A percentile compares a stretch with the other conserved stretches of the same genome.
Conservation (phyloP, 2,113 vertebrate species). For the Ophiodon elongatus region DNA sequence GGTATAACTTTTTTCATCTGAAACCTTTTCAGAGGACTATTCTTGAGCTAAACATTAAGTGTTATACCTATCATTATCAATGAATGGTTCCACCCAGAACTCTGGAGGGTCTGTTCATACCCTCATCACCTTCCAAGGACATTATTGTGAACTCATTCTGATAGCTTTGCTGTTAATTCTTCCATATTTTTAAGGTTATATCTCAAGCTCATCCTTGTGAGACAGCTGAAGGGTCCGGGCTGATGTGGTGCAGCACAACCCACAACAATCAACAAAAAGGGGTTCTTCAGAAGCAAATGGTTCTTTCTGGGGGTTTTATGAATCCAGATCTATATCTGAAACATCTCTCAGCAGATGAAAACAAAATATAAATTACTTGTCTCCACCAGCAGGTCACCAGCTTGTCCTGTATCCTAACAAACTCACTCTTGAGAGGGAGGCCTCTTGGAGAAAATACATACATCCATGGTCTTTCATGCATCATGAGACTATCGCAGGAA, state of each 20-base stretch:
- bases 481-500: slow-evolving; percentile 50
- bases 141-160: neutral
- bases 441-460: slow-evolving; percentile 6
- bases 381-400: neutral
- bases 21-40: too few species aligned
- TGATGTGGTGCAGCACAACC: neutral
- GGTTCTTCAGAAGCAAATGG: neutral
- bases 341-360: neutral
- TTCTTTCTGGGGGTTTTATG: neutral
- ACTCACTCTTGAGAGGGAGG: neutral
- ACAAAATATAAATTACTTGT: neutral
- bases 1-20: too few species aligned
- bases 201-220: neutral
- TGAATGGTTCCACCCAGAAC: too few species aligned
- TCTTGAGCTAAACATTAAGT: too few species aligned
- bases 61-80: too few species aligned
- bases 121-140: too few species aligned
- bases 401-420: slow-evolving; percentile 1
- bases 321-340: neutral
- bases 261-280: neutral
- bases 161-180: neutral
- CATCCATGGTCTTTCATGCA: slow-evolving; percentile 25
- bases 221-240: neutral
- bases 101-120: too few species aligned
- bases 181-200: neutral